phyloP scores from a whole-genome alignment of 1,140 invertebrate genomes.

The Drosophila prosaltans region DNA sequence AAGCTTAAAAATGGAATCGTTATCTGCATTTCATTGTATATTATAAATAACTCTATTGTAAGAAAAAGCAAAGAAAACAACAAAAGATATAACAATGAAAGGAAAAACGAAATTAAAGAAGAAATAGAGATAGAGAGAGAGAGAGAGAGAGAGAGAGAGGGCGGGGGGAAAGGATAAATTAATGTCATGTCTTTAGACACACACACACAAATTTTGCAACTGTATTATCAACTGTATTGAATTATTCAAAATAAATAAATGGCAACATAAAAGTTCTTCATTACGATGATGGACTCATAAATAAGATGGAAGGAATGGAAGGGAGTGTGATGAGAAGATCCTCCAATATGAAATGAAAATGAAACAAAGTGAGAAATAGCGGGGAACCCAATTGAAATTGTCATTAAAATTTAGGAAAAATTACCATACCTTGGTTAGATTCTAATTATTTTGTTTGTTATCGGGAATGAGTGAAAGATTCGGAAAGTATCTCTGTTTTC shows the following conservation, averaged over 20 bases:
- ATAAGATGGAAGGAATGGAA: background rate
- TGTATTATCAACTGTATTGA: slow-evolving; percentile 8
- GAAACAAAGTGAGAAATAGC: no score
- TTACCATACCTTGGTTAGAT: no score
- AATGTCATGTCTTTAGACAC: slow-evolving; percentile 5
- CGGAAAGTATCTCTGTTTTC: no score
- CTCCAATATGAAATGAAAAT: no score
- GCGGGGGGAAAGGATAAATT: background rate
- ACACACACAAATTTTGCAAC: slow-evolving; percentile 7
- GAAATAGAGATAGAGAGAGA: background rate
- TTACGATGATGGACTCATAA: slow-evolving; percentile 9
- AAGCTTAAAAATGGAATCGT: background rate
- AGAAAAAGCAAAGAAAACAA: background rate
- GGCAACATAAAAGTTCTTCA: background rate
- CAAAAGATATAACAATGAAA: background rate
- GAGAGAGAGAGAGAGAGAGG: background rate
- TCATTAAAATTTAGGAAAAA: no score
- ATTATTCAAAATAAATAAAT: slow-evolving; percentile 7
- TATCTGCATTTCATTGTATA: background rate
- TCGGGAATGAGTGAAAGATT: background rate
- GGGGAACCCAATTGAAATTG: no score
- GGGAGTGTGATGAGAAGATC: no score
- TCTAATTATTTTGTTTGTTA: background rate
- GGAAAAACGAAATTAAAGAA: no score
- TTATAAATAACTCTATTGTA: slow-evolving; percentile 5